Evolutionary conservation across 2,113 vertebrate genomes (phyloP), one percentile per base, ranked within the genome.

Genomic region (Rhinoptilus africanus): DNA sequence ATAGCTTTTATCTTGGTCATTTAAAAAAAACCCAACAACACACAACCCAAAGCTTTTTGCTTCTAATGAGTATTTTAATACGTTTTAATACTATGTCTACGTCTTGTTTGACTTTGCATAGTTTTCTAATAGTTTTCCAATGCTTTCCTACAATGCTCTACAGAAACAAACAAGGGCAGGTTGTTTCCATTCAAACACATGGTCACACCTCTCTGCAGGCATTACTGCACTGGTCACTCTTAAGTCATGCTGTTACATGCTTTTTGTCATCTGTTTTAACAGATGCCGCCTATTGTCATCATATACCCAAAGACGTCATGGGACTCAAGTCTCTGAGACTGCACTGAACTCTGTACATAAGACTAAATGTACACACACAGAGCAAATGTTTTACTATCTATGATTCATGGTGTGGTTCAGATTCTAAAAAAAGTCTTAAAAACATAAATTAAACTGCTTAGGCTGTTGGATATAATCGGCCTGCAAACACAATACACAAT

Each of bases 281-380:
- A 53, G 59, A 37, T 74, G 50, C 3, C 35, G 57, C 22, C 34
- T 79, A 23, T 16, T 57, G 20, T 34, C 39, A 51, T 57, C 2
- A 0, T 39, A 57, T 21, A 19, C 18, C 30, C 62, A 45, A 82
- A 57, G 37, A 23, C 0, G 0, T 13, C 23, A 32, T 0, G 1
- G 28, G 17, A 56, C 41, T 72, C 39, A 10, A 10, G 59, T 24
- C 39, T 68, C 68, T 12, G 18, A 32, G 48, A 69, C 19, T 4
- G 6, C 0, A 0, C 57, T 59, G 43, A 13, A 23, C n/a, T 7
- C 59, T 27, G 10, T 13, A 34, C 2, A 0, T 26, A 37, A 39
- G 23, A 54, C 35, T 34, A 12, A 88, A 47, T 17, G 12, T 1
- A 9, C 11, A 6, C 2, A 47, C 3, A 1, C 6, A 15, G 1